phyloP scores from a whole-genome alignment of 2,888 invertebrate genomes.

The Aradus depressus region DNA sequence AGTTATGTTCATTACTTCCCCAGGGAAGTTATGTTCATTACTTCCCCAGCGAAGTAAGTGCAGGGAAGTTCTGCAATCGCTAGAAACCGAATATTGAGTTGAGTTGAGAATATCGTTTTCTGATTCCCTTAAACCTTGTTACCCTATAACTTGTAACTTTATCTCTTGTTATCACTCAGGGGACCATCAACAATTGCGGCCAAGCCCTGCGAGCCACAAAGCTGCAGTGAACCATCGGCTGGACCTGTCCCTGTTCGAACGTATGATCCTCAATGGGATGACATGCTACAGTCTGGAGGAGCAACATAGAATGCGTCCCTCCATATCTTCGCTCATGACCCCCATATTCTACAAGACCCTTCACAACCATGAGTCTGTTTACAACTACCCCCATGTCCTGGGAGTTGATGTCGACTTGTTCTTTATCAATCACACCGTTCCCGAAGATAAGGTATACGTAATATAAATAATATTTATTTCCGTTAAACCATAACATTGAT shows the following conservation, averaged over 20 bases:
- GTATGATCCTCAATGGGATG: conserved; percentile 40
- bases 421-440: conserved; percentile 50
- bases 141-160: too few relatives aligned
- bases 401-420: conserved; percentile 53
- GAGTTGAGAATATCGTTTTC: too few relatives aligned
- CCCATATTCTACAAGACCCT: conserved; percentile 57
- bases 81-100: too few relatives aligned
- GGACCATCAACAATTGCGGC: conserved; percentile 39
- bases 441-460: conserved; percentile 20
- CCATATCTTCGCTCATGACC: conserved; percentile 38
- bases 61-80: too few relatives aligned
- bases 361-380: conserved; percentile 48
- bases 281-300: conserved; percentile 37
- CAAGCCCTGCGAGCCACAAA: conserved; percentile 39
- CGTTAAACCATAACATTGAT: background rate
- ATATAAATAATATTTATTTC: too few relatives aligned
- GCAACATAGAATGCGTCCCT: conserved; percentile 45
- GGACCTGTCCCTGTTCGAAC: conserved; percentile 44
- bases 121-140: too few relatives aligned
- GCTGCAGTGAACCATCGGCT: conserved; percentile 41
- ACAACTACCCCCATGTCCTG: conserved; percentile 43
- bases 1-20: too few relatives aligned
- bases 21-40: too few relatives aligned
- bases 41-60: too few relatives aligned
- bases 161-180: too few relatives aligned